These are phyloP conservation scores for Magallana gigas DNA, from an alignment of 1,140 invertebrate species.

Conservation along the genomic window DNA sequence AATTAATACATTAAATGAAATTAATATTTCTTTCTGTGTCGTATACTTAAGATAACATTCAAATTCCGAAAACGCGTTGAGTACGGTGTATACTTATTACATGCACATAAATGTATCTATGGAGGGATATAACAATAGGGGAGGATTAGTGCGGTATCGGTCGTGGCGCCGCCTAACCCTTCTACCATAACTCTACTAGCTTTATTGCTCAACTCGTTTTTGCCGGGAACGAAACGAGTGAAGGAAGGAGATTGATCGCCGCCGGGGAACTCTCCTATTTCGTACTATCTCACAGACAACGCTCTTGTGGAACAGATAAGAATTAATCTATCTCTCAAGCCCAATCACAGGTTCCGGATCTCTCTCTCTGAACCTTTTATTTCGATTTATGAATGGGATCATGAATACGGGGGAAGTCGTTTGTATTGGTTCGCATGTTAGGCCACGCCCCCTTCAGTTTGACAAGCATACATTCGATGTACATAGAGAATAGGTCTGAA, in stretches of 20 bases:
- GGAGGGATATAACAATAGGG: not conserved
- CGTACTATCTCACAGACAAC: conserved; percentile 2
- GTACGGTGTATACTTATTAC: conserved; percentile 25
- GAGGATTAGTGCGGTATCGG: conserved; percentile 6
- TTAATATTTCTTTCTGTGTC: conserved; percentile 32
- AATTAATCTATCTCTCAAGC: conserved; percentile 33
- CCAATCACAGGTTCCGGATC: conserved; percentile 7
- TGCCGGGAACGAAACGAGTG: conserved; percentile 28
- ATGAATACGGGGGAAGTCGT: conserved; percentile 12
- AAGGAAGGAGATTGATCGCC: conserved; percentile 20
- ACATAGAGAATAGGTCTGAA: conserved; percentile 35
- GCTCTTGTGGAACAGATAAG: conserved; percentile 21
- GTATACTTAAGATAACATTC: conserved; percentile 32
- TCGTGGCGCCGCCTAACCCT: conserved; percentile 18
- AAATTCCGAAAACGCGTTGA: conserved; percentile 4
- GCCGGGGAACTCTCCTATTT: not conserved
- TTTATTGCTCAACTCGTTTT: conserved; percentile 34
- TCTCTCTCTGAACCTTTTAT: conserved; percentile 15
- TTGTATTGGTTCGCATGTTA: conserved; percentile 35
- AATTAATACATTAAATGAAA: conserved; percentile 39
- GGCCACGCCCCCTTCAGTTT: conserved; percentile 24
- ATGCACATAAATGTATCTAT: conserved; percentile 36
- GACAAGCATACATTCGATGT: conserved; percentile 37
- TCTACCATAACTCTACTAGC: conserved; percentile 15
- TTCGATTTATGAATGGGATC: conserved; percentile 37